Conservation (phyloP, 1,140 invertebrate species). For the Drosophila triauraria region DNA sequence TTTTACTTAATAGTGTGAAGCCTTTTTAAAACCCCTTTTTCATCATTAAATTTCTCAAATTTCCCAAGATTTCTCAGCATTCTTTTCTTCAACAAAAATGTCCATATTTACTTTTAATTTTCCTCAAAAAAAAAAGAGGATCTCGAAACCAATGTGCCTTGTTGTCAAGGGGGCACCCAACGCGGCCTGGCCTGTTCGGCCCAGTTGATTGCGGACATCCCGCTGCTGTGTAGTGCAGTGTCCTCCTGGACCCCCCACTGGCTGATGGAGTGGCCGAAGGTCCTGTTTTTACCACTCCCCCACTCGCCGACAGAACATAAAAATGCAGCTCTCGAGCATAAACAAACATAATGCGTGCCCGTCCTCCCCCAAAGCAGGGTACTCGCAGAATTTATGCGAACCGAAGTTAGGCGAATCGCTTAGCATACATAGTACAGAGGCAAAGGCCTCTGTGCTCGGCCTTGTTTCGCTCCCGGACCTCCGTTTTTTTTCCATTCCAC, state of each 20-base stretch:
- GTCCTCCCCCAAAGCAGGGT: constrained; percentile 11
- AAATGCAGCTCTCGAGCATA: constrained; percentile 77
- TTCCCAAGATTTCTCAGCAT: neutral
- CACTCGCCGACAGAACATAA: constrained; percentile 60
- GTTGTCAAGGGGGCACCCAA: neutral
- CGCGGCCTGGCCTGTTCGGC: constrained; percentile 19
- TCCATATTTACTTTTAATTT: neutral
- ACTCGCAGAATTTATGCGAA: constrained; percentile 67
- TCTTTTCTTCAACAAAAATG: neutral
- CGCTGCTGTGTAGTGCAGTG: constrained; percentile 57
- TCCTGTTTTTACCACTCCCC: constrained; percentile 5
- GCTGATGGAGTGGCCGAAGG: constrained; percentile 60
- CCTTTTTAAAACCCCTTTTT: no score
- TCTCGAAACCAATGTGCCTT: neutral
- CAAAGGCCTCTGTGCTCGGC: constrained; percentile 15
- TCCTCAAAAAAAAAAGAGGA: neutral
- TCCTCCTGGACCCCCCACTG: constrained; percentile 18
- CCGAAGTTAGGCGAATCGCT: constrained; percentile 70
- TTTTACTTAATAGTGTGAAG: no score
- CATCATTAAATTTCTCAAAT: no score
- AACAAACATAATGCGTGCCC: constrained; percentile 72
- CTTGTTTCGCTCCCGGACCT: constrained; percentile 12
- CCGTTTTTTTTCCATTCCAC: constrained; percentile 23
- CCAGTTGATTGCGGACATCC: constrained; percentile 25
- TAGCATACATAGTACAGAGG: constrained; percentile 55